These are phyloP conservation scores for Verasper variegatus DNA, from an alignment of 2,113 vertebrate species.

Conservation along the genomic window DNA sequence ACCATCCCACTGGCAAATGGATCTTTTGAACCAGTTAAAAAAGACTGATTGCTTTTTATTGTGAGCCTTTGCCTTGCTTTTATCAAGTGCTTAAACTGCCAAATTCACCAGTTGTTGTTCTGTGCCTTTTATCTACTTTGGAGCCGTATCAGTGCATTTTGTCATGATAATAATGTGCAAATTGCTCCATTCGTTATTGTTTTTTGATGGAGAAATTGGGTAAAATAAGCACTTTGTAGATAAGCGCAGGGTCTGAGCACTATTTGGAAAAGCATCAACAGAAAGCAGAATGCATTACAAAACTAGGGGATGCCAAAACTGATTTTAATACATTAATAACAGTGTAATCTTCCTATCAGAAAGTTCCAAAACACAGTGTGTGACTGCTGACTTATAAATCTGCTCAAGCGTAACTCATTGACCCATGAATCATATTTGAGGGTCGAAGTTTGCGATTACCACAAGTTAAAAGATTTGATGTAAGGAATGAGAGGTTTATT, in stretches of 20 bases:
- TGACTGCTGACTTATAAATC: slow-evolving; percentile 46
- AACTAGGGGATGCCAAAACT: slow-evolving; percentile 54
- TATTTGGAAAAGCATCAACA: slow-evolving; percentile 62
- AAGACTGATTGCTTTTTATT: slow-evolving; percentile 68
- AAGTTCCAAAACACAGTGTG: slow-evolving; percentile 59
- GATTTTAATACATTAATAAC: slow-evolving; percentile 71
- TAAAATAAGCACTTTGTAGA: slow-evolving; percentile 77
- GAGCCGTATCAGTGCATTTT: slow-evolving; percentile 65
- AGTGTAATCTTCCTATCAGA: slow-evolving; percentile 68
- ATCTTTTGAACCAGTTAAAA: slow-evolving; percentile 66
- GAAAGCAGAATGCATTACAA: slow-evolving; percentile 64
- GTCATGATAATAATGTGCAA: slow-evolving; percentile 71
- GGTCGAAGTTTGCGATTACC: slow-evolving; percentile 26
- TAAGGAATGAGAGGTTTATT: slow-evolving; percentile 17
- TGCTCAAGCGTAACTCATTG: slow-evolving; percentile 32
- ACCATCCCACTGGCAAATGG: slow-evolving; percentile 51
- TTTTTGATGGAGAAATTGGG: slow-evolving; percentile 71
- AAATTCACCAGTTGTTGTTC: slow-evolving; percentile 65
- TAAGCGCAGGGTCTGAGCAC: slow-evolving; percentile 63
- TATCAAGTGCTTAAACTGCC: slow-evolving; percentile 62
- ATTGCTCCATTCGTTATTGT: slow-evolving; percentile 67
- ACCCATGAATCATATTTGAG: slow-evolving; percentile 29
- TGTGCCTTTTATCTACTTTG: slow-evolving; percentile 67
- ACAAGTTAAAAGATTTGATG: slow-evolving; percentile 42
- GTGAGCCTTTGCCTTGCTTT: slow-evolving; percentile 60